Evolutionary conservation across 2,113 vertebrate genomes (phyloP).

Genomic region (Proteles cristata): DNA sequence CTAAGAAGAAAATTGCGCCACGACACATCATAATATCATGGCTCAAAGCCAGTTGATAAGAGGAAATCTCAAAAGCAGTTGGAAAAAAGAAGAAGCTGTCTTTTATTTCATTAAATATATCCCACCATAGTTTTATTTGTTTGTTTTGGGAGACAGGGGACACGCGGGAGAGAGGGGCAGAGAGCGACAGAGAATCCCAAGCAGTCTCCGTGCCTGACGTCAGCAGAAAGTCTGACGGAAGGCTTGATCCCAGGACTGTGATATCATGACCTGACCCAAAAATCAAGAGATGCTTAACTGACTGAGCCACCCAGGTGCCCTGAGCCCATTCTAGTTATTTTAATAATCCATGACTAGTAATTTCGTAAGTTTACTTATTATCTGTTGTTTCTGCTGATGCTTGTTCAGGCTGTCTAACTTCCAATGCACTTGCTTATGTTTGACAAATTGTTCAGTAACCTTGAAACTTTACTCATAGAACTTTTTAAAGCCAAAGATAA

Average conservation of each 20-base stretch:
- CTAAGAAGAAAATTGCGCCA: neutral
- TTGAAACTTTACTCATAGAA: slow-evolving; percentile 7
- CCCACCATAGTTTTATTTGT: neutral
- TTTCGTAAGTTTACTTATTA: neutral
- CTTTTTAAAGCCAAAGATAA: neutral
- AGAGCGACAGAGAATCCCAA: neutral
- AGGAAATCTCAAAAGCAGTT: neutral
- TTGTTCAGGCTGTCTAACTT: slow-evolving; percentile 5
- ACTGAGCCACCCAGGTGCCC: neutral
- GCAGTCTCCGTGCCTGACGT: neutral
- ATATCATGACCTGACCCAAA: neutral
- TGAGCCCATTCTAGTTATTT: neutral
- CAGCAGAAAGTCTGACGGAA: fast-evolving
- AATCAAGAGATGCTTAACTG: neutral
- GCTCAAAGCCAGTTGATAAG: neutral
- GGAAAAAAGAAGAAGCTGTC: neutral
- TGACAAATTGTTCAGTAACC: slow-evolving; percentile 27
- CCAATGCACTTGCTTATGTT: neutral
- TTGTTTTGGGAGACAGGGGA: neutral
- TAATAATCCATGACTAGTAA: slow-evolving; percentile 1
- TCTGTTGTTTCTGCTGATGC: neutral
- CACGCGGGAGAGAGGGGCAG: neutral
- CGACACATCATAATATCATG: neutral
- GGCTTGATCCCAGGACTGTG: neutral
- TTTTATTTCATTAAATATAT: slow-evolving; percentile 18